Evolutionary conservation across 2,113 vertebrate species (phyloP), one percentile per base, ranked within the genome.

Genomic region (Axis porcinus): DNA sequence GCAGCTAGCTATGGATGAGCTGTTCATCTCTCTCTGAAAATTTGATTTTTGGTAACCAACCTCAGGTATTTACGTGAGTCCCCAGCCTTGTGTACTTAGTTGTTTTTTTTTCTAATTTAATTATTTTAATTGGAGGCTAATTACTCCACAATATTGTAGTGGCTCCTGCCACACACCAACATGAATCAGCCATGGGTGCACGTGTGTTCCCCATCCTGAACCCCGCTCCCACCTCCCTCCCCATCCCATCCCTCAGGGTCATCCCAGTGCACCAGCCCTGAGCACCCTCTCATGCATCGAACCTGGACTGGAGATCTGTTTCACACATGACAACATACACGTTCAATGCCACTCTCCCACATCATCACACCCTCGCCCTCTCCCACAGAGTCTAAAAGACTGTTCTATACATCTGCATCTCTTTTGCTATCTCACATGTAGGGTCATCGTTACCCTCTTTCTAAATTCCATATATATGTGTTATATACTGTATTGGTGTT

Each of bases 1-100:
- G 62, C n/a, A 79, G 47, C 33, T 50, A 87, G 60, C 33, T 55
- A 52, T 5, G 13, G 11, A 4, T 57, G 43, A 43, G 33, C 76
- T 88, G 27, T 74, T 95, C 28, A 78, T 87, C 36, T 62, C 50
- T 83, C 40, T 87, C 87, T 55, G 74, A 78, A 86, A 62, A 62
- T 45, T 62, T 60, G 74, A 5, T 55, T 91, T 91, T 91, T 88
- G 76, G 6, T 78, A 62, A 67, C 58, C 14, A 95, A 40, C 27
- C 36, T 57, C 64, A 57, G 70, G 14, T 82, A 78, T 25, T 88
- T 86, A 89, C 21, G 17, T 43, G 9, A 67, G 13, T 57, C 8
- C 11, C 14, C 8, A 25, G 30, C 40, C 21, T 55, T 0, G 1
- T 27, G 28, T 33, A 58, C 19, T 57, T 83, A 67, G 47, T 13